Conservation (phyloP, 2,888 invertebrate genomes). For the Apotomis turbidana region DNA sequence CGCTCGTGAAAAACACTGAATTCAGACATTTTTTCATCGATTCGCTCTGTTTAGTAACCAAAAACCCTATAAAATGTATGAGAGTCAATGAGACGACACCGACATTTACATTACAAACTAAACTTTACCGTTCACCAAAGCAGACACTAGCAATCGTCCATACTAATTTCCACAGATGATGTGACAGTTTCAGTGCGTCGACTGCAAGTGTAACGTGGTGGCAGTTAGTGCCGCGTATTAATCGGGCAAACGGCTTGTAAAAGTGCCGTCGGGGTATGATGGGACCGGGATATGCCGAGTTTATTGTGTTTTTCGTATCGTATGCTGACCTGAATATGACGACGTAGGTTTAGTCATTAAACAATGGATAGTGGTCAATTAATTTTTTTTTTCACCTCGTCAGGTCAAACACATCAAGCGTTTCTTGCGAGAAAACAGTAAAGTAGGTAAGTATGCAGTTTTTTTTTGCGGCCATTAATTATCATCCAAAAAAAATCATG, state of each 20-base stretch:
- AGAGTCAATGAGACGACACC: neutral
- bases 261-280: constrained; percentile 2
- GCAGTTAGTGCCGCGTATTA: constrained; percentile 27
- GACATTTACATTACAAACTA: constrained; percentile 4
- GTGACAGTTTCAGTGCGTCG: neutral
- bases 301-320: constrained; percentile 14
- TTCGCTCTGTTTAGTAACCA: neutral
- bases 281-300: neutral
- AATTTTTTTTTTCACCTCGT: no score
- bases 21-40: neutral
- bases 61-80: neutral
- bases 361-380: no score
- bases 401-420: no score
- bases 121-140: neutral
- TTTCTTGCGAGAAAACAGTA: no score
- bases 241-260: constrained; percentile 13
- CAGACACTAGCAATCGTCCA: neutral
- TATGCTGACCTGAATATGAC: constrained; percentile 3
- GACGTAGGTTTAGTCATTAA: neutral
- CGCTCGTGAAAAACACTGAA: neutral
- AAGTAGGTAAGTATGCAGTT: no score
- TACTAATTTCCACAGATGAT: neutral
- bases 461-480: no score
- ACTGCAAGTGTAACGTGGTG: constrained; percentile 5
- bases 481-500: no score